These are phyloP conservation scores for Pseudolycoriella hygida DNA, from an alignment of 2,888 invertebrate genomes.

Conservation along the genomic window DNA sequence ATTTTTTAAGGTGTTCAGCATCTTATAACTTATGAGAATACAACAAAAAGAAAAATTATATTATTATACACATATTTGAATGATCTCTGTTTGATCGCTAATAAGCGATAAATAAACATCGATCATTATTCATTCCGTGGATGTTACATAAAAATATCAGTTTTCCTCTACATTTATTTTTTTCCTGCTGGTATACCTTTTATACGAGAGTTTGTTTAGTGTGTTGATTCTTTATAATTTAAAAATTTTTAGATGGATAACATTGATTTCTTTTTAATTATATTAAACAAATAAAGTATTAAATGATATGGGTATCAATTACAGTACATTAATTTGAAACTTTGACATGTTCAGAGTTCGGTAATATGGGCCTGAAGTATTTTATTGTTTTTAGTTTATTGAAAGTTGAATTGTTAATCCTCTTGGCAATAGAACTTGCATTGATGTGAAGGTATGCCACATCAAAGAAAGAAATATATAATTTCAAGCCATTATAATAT, in stretches of 20 bases:
- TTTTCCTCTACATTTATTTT: neutral
- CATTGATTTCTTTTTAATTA: slow-evolving; percentile 3
- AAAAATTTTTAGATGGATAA: neutral
- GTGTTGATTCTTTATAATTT: too few relatives aligned
- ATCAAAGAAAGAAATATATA: too few relatives aligned
- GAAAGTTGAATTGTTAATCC: too few relatives aligned
- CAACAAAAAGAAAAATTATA: neutral
- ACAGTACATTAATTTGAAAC: neutral
- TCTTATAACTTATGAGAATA: neutral
- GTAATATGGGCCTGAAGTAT: too few relatives aligned
- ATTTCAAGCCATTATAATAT: too few relatives aligned
- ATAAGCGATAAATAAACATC: slow-evolving; percentile 5
- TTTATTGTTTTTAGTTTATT: too few relatives aligned
- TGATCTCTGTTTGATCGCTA: slow-evolving; percentile 4
- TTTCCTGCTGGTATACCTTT: neutral
- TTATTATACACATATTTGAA: slow-evolving; percentile 1
- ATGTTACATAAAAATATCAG: neutral
- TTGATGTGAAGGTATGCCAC: too few relatives aligned
- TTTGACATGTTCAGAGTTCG: neutral
- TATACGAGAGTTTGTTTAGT: too few relatives aligned
- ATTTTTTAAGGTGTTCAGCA: slow-evolving; percentile 7
- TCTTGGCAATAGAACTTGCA: too few relatives aligned
- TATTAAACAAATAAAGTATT: slow-evolving; percentile 2
- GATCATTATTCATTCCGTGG: slow-evolving; percentile 3
- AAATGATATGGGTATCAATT: slow-evolving; percentile 4